Evolutionary conservation across 1,140 invertebrate genomes (phyloP), one percentile per base, ranked within the genome.

Genomic region (Drosophila sulfurigaster): DNA sequence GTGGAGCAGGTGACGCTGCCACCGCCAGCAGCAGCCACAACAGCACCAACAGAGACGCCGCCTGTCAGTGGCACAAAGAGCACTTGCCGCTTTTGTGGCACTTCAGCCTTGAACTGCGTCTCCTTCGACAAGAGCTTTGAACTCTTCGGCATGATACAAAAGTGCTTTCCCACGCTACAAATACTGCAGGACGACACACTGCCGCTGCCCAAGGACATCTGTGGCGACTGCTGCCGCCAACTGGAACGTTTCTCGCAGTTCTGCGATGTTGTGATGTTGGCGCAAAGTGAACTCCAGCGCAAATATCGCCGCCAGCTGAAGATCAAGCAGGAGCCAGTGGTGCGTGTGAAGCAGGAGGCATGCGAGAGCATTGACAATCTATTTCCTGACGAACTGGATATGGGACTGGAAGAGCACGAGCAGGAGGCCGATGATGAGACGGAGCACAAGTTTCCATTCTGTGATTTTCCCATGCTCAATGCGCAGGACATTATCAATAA

Each of bases 401-500:
- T 82, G 60, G 91, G 71, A 1, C 28, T 91, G 57, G 91, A 92
- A 38, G 91, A 83, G 5, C 68, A 74, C 0, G 83, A 91, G 28
- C 38, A 45, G 1, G 85, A 78, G 0, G 20, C 57, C 7, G 58
- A 74, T 3, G 72, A 74, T 49, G 78, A 75, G n/a, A 87, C 83
- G 0, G 91, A 92, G 25, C 91, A 92, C 43, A 92, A 92, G 67
- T 92, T 82, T 35, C 78, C 80, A 32, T 92, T 92, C 64, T 91
- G 81, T 46, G 81, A 92, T 73, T 91, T 92, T 69, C 89, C 91
- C 49, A 79, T 91, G 73, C 48, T 92, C 1, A 92, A 92, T 49
- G 66, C 91, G 0, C 87, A 92, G 49, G 91, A 92, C 51, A 92
- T 92, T 1, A 92, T 92, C 1, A 92, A 92, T 46, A 92, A 92